phyloP scores from a whole-genome alignment of 2,797 vertebrate species.

The Gastrophryne carolinensis region DNA sequence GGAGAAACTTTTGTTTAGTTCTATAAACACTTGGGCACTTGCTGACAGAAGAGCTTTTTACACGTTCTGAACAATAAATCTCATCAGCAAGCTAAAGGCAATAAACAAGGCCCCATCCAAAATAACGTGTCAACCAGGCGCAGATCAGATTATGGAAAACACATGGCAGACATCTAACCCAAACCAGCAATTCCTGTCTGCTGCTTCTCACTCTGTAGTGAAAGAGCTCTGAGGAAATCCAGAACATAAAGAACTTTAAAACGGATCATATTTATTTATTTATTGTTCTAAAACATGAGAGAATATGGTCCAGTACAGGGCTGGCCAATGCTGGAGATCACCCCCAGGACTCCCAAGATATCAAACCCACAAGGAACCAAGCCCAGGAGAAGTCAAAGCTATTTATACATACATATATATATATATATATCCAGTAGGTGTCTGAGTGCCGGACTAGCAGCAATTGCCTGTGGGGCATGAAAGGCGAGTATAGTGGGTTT shows the following conservation, averaged over 20 bases:
- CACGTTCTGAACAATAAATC: background rate
- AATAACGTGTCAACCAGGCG: background rate
- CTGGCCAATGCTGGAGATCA: background rate
- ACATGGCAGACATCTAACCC: constrained; percentile 2
- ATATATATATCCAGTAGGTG: too few species aligned
- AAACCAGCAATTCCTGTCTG: background rate
- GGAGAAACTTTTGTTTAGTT: too few species aligned
- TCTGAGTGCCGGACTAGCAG: too few species aligned
- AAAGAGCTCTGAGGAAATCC: constrained; percentile 2
- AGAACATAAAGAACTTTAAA: background rate
- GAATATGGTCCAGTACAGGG: constrained; percentile 15
- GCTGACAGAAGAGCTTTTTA: background rate
- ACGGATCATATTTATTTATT: constrained; percentile 11
- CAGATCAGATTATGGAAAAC: constrained; percentile 14
- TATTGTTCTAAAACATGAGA: constrained; percentile 19
- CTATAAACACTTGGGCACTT: background rate
- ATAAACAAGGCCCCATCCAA: constrained; percentile 24
- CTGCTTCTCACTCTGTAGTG: background rate
- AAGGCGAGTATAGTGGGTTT: too few species aligned
- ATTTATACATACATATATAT: too few species aligned
- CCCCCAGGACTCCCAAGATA: background rate
- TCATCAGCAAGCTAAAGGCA: background rate
- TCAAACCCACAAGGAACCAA: background rate
- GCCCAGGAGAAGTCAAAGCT: too few species aligned
- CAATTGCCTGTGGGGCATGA: too few species aligned